These are phyloP conservation scores for Anisognathus igniventris DNA, from an alignment of 2,797 vertebrate species.

Conservation along the genomic window DNA sequence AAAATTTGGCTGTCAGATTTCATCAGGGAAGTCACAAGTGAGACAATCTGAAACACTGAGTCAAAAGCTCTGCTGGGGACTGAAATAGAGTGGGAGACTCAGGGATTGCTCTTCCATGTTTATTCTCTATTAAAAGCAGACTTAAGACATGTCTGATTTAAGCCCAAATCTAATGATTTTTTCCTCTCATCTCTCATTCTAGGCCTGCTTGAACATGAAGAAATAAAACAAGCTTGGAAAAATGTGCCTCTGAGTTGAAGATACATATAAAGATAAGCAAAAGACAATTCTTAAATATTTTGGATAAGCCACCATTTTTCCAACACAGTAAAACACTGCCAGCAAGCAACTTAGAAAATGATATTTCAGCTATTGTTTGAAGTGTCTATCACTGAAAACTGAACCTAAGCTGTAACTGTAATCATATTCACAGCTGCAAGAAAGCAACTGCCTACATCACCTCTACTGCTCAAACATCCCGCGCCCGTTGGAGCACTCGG, in stretches of 20 bases:
- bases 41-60: not conserved
- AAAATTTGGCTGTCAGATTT: not conserved
- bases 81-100: not conserved
- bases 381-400: not conserved
- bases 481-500: not conserved
- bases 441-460: not conserved
- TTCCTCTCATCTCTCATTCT: not conserved
- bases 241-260: not conserved
- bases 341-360: not conserved
- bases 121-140: not conserved
- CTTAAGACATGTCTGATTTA: not conserved
- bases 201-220: not conserved
- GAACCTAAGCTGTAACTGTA: not conserved
- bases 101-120: not conserved
- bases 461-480: not conserved
- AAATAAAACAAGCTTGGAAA: not conserved
- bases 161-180: not conserved
- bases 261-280: not conserved
- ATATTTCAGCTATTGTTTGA: not conserved
- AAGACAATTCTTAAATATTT: not conserved
- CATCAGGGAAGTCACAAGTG: not conserved
- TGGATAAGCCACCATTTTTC: not conserved
- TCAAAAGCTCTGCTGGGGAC: not conserved
- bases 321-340: not conserved
- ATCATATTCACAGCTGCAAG: not conserved